Conservation (phyloP, 1,140 invertebrate genomes). For the Eumeta japonica region DNA sequence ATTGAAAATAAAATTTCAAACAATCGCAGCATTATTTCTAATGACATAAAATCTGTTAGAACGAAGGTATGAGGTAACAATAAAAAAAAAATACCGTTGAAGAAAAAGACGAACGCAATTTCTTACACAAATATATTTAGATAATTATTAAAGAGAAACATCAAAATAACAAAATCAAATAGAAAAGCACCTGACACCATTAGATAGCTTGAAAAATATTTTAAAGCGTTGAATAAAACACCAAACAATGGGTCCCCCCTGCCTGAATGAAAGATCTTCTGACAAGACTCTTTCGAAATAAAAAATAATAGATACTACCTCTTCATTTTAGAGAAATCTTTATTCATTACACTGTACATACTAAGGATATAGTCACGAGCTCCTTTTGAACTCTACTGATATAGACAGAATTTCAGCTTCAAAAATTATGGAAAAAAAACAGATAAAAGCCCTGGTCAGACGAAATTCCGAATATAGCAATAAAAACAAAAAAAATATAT, state of each 20-base stretch:
- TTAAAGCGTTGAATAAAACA: neutral
- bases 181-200: neutral
- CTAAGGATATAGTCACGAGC: too few relatives aligned
- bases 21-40: neutral
- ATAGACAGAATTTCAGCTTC: too few relatives aligned
- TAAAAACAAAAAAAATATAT: too few relatives aligned
- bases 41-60: neutral
- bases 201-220: neutral
- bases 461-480: too few relatives aligned
- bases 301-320: too few relatives aligned
- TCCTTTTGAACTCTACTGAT: too few relatives aligned
- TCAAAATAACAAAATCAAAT: neutral
- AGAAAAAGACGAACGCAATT: conserved; percentile 2
- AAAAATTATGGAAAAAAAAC: too few relatives aligned
- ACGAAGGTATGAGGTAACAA: neutral
- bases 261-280: too few relatives aligned
- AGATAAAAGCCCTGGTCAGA: too few relatives aligned
- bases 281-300: too few relatives aligned
- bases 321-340: too few relatives aligned
- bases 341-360: too few relatives aligned
- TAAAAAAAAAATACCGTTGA: conserved; percentile 1
- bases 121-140: conserved; percentile 1
- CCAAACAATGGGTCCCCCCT: neutral
- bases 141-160: conserved; percentile 3
- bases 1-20: neutral